Base-by-base conservation (phyloP, 2,888 invertebrate species). In the Leuctra nigra region DNA sequence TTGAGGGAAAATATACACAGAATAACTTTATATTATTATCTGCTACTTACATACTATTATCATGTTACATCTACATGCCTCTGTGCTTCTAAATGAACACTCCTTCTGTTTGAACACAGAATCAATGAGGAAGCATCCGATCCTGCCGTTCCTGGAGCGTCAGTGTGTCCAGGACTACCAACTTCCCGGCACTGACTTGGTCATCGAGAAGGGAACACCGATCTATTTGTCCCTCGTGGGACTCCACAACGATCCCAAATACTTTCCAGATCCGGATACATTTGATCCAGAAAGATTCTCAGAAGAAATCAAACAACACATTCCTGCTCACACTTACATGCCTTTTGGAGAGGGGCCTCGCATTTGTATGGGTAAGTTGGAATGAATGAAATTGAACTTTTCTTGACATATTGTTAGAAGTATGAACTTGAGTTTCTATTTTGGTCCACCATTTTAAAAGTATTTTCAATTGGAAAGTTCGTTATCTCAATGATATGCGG, bases 281-380 rank as follows among this genome's bases (percentile, higher is more conserved):
- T 68, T 67, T 47, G 61, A 60, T 20, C 64, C 65, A 48, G 59
- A 59, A 13, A 59, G 65, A 16, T 62, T 55, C 35, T 47, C 9
- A 7, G 25, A 47, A 6, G 47, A 16, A 16, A n/a, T n/a, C n/a
- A n/a, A n/a, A n/a, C 24, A 25, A 1, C 11, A 9, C n/a, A 22
- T 24, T n/a, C 46, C 29, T 4, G 22, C 23, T 6, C 33, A 35
- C 9, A 44, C 20, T 14, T 55, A 55, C 24, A 22, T 55, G 47
- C 55, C 55, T 6, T 55, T 55, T 44, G 55, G 55, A 9, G 47
- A 47, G 33, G 55, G 55, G n/a, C 55, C 55, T 1, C 46, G 38
- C 23, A 11, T 33, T 22, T 55, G 55, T 14, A 47, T 55, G n/a
- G 55, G 55, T 55, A 20, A 33, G 46, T 29, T 44, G n/a, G n/a